Percentiles rank a stretch among this genome's conserved stretches.
phyloP scores from a whole-genome alignment of 2,888 invertebrate species.

The Pediacus dermestoides region DNA sequence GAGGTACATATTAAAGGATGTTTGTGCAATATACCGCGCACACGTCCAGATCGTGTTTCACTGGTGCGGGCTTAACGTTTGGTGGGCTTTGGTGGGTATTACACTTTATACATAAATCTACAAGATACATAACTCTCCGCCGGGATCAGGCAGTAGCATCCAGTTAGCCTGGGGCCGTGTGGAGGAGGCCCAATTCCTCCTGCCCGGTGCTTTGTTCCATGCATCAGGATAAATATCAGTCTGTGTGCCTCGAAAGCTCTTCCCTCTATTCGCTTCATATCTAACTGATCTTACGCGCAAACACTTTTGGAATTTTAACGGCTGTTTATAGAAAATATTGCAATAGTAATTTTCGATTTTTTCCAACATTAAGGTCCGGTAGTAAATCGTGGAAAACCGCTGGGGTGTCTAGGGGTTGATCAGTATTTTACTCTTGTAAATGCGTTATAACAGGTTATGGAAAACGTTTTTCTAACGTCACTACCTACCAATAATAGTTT shows the following conservation, averaged over 20 bases:
- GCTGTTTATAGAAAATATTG: too few relatives aligned
- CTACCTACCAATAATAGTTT: too few relatives aligned
- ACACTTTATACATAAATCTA: conserved; percentile 51
- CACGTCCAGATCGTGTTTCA: conserved; percentile 48
- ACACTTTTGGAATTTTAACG: conserved; percentile 23
- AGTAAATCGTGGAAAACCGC: too few relatives aligned
- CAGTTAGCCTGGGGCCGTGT: conserved; percentile 11
- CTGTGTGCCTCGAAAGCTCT: background rate
- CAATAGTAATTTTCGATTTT: too few relatives aligned
- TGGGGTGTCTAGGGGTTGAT: too few relatives aligned
- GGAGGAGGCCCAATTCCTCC: conserved; percentile 12
- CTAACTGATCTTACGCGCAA: too few relatives aligned
- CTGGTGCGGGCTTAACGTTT: conserved; percentile 28
- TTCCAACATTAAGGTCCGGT: too few relatives aligned
- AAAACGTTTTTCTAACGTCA: too few relatives aligned
- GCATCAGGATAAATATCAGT: conserved; percentile 19
- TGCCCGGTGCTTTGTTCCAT: conserved; percentile 13
- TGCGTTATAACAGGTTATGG: too few relatives aligned
- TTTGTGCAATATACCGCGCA: conserved; percentile 26
- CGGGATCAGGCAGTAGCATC: conserved; percentile 43
- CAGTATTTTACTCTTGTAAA: too few relatives aligned
- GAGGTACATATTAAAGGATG: background rate
- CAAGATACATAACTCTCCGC: conserved; percentile 50
- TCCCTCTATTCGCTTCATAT: background rate
- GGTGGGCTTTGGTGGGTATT: conserved; percentile 44